Base-by-base conservation (phyloP, 2,888 invertebrate species). In the Microctonus brassicae region DNA sequence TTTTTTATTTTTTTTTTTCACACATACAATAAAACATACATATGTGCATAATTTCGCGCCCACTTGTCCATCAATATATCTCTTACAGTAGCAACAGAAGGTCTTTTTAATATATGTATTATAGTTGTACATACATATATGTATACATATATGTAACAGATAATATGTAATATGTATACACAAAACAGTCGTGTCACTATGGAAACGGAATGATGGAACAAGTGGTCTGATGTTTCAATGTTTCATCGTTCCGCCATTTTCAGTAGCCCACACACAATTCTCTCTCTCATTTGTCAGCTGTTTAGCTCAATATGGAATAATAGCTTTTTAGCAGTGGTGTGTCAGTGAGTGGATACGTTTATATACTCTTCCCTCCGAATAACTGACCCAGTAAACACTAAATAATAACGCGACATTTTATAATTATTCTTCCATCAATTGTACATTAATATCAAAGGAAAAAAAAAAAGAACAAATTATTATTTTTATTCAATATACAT, bases 301-400 rank as follows among this genome's bases (percentile, higher is more conserved):
- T 79, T 79, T 73, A 74, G 74, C 73, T 76, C 77, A 77, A 79
- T 79, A 77, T 76, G 76, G 74, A 75, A 66, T 75, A 64, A 72
- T 72, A 72, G 72, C 53, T n/a, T 52, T 58, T 29, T 63, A 71
- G 60, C 55, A 66, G 52, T 72, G 60, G 42, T 26, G 64, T 65
- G 76, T 77, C 77, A 77, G 77, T 76, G 71, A 75, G 77, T 76
- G 77, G 73, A 75, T 72, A 77, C 74, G 72, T n/a, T 26, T 29
- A 57, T 22, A 57, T 26, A 75, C 66, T 75, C 74, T 77, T 74
- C 73, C 72, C 74, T 72, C 73, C 68, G 69, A 61, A 76, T 66
- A 75, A 64, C 57, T 57, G 47, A 39, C 65, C 33, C 24, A 57
- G 60, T 66, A 33, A 70, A 70, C 33, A 53, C n/a, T 33, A 47